A percentile compares a stretch with the other conserved stretches of the same genome.
Conservation (phyloP, 92 coral and sea anemone genomes). For the Epizoanthus illoricatus region DNA sequence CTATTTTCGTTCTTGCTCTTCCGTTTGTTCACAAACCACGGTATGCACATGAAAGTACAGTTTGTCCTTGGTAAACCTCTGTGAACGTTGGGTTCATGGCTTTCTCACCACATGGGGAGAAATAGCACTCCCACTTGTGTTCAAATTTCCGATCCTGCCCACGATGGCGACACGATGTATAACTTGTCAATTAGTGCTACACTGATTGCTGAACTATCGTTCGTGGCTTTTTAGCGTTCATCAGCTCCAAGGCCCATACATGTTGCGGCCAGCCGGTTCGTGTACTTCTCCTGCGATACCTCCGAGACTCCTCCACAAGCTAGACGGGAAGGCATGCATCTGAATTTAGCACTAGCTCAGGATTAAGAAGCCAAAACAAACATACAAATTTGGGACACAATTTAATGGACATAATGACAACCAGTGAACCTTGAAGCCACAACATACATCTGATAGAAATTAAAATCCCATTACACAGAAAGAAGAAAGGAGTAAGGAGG, state of each 20-base stretch:
- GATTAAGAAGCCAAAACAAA: constrained; percentile 32
- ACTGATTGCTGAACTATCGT: constrained; percentile 31
- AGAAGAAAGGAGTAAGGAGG: constrained; percentile 18
- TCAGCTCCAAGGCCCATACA: constrained; percentile 96
- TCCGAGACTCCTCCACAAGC: constrained; percentile 67
- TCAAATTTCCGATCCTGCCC: constrained; percentile 41
- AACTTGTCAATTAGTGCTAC: constrained; percentile 17
- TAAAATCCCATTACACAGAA: constrained; percentile 49
- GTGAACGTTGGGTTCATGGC: constrained; percentile 19
- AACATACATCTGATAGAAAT: constrained; percentile 48
- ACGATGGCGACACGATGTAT: constrained; percentile 38
- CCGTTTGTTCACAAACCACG: constrained; percentile 24
- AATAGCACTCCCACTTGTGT: constrained; percentile 19
- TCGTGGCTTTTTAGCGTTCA: constrained; percentile 47
- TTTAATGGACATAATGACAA: constrained; percentile 24
- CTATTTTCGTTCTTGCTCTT: constrained; percentile 9
- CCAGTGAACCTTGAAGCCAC: constrained; percentile 33
- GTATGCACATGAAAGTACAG: constrained; percentile 8
- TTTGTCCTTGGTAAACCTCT: constrained; percentile 5
- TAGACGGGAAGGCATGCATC: constrained; percentile 20
- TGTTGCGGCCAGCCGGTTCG: constrained; percentile 99
- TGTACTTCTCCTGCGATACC: constrained; percentile 72
- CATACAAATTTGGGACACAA: constrained; percentile 18
- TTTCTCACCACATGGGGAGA: constrained; percentile 31
- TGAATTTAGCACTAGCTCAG: background rate